These are phyloP conservation scores for Xiphorhynchus erythropygius DNA, from an alignment of 2,797 vertebrate genomes.

Conservation along the genomic window DNA sequence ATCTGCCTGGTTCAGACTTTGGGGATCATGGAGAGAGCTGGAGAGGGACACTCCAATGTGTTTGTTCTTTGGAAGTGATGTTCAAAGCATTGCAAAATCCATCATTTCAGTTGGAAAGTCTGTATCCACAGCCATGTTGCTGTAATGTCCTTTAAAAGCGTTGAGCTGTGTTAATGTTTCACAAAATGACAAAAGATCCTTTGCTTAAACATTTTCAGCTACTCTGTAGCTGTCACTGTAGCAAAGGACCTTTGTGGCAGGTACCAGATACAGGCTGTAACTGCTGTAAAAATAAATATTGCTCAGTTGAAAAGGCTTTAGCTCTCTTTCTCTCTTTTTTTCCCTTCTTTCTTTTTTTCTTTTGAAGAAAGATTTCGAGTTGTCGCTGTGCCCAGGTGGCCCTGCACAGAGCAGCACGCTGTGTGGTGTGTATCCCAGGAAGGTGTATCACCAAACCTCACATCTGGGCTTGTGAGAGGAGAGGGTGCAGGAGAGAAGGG, in stretches of 20 bases:
- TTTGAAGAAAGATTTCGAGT: background rate
- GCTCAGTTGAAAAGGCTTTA: background rate
- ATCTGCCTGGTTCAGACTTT: background rate
- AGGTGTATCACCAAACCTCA: background rate
- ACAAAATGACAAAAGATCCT: background rate
- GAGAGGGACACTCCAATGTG: background rate
- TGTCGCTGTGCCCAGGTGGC: background rate
- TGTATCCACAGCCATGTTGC: background rate
- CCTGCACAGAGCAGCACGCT: background rate
- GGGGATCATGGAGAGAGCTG: background rate
- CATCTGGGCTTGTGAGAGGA: background rate
- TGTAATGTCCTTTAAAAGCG: background rate
- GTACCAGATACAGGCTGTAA: background rate
- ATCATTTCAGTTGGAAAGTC: background rate
- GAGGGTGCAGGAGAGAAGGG: background rate
- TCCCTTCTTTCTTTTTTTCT: no score
- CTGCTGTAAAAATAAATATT: background rate
- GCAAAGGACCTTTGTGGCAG: fast-evolving
- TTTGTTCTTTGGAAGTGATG: background rate
- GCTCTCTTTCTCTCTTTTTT: background rate
- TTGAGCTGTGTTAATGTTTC: background rate
- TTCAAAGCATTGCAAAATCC: background rate
- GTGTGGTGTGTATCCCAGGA: fast-evolving
- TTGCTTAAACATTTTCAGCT: background rate
- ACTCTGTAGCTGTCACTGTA: background rate